A percentile compares a stretch with the other conserved stretches of the same genome.
Evolutionary conservation across 1,140 invertebrate species (phyloP).

Genomic region (Aphaenogaster rudis): DNA sequence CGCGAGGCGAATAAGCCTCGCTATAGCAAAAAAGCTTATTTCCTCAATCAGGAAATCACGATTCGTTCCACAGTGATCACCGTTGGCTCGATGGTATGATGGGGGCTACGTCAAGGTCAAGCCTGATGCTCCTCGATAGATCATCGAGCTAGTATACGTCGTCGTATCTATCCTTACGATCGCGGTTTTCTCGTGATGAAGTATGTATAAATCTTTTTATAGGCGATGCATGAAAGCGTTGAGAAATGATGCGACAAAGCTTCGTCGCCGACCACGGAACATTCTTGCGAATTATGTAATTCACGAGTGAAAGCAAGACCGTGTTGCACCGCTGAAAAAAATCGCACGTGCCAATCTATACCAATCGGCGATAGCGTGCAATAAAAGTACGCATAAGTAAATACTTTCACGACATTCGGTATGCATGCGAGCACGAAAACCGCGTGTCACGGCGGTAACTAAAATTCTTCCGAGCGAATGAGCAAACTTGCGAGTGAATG

Average conservation of each 20-base stretch:
- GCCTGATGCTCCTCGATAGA: slow-evolving; percentile 29
- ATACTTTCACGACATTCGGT: slow-evolving; percentile 44
- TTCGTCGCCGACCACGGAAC: slow-evolving; percentile 19
- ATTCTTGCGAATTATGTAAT: slow-evolving; percentile 52
- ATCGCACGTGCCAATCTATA: slow-evolving; percentile 45
- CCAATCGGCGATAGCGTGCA: background rate
- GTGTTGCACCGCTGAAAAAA: background rate
- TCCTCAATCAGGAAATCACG: slow-evolving; percentile 65
- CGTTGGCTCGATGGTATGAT: slow-evolving; percentile 58
- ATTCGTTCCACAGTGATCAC: slow-evolving; percentile 55
- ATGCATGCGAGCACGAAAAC: background rate
- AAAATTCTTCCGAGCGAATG: background rate
- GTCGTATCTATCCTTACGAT: slow-evolving; percentile 18
- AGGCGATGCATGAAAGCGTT: slow-evolving; percentile 3
- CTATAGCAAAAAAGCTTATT: slow-evolving; percentile 59
- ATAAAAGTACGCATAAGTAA: slow-evolving; percentile 42
- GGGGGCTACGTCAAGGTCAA: slow-evolving; percentile 57
- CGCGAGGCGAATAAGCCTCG: slow-evolving; percentile 26
- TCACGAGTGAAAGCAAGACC: slow-evolving; percentile 50
- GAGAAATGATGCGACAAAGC: slow-evolving; percentile 40
- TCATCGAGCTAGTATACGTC: background rate
- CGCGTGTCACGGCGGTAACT: background rate
- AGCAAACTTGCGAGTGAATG: background rate
- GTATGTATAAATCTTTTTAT: slow-evolving; percentile 1
- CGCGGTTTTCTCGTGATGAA: background rate